phyloP scores from a whole-genome alignment of 2,888 invertebrate species.

The Geotrupes spiniger region DNA sequence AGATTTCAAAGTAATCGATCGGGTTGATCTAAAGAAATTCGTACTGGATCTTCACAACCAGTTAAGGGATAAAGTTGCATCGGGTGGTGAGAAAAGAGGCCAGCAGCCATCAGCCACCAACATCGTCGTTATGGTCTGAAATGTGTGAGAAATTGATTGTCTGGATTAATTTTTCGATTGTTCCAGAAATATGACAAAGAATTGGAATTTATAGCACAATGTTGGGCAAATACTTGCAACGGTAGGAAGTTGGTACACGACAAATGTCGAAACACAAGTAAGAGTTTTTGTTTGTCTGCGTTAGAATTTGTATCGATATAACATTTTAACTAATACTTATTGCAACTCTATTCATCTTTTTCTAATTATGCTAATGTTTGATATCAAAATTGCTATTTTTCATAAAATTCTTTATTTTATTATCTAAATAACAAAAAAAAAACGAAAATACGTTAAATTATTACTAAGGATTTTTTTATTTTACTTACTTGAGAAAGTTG shows the following conservation, averaged over 20 bases:
- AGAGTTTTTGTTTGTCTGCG: too few species aligned
- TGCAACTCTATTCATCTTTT: too few species aligned
- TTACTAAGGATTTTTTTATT: too few species aligned
- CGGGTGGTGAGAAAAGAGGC: conserved; percentile 41
- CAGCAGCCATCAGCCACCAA: conserved; percentile 44
- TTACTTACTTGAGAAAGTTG: too few species aligned
- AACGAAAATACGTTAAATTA: too few species aligned
- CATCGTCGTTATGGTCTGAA: conserved; percentile 45
- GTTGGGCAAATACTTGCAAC: conserved; percentile 47
- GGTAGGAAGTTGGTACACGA: conserved; percentile 43
- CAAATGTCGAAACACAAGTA: conserved; percentile 43
- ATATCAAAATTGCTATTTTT: too few species aligned
- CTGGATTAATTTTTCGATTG: too few species aligned
- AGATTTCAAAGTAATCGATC: conserved; percentile 37
- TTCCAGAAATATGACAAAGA: conserved; percentile 45
- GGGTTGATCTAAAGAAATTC: conserved; percentile 40
- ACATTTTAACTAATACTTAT: background rate
- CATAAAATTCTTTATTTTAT: too few species aligned
- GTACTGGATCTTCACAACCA: conserved; percentile 45
- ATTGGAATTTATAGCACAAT: conserved; percentile 45
- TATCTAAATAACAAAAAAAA: too few species aligned
- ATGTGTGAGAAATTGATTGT: too few species aligned
- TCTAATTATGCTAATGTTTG: too few species aligned
- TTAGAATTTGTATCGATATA: conserved; percentile 1
- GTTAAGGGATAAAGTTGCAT: conserved; percentile 43